Evolutionary conservation across 2,797 vertebrate genomes (phyloP).

Genomic region (Neomorphus geoffroyi): DNA sequence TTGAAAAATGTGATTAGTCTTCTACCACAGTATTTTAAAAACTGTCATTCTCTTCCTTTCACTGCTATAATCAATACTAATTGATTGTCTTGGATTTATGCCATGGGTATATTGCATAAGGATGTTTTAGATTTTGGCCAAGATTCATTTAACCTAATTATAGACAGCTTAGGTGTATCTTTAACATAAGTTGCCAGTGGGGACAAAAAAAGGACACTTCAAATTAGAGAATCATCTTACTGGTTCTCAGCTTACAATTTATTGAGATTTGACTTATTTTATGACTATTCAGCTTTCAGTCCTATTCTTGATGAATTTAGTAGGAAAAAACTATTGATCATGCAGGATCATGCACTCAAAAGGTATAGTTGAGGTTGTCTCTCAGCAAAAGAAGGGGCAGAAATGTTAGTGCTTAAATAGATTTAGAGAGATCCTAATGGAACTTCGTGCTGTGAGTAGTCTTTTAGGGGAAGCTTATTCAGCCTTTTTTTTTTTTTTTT

Average conservation of each 20-base stretch:
- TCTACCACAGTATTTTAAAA: neutral
- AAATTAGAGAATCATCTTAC: neutral
- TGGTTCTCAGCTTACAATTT: neutral
- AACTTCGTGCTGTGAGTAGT: neutral
- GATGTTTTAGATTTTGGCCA: neutral
- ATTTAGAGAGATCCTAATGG: neutral
- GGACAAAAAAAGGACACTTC: neutral
- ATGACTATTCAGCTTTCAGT: neutral
- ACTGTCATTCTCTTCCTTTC: neutral
- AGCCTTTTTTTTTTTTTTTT: neutral
- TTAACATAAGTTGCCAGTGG: neutral
- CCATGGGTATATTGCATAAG: neutral
- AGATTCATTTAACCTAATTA: neutral
- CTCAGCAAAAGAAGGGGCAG: neutral
- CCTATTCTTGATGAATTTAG: neutral
- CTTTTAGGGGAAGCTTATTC: neutral
- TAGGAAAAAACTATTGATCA: neutral
- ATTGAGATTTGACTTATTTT: neutral
- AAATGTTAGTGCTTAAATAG: neutral
- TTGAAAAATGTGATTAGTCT: neutral
- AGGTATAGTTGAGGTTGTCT: neutral
- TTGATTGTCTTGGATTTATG: neutral
- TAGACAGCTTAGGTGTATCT: neutral
- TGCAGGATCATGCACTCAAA: neutral
- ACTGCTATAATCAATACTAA: neutral